Evolutionary conservation across 1,140 invertebrate genomes (phyloP).

Genomic region (Pachypsylla venusta): DNA sequence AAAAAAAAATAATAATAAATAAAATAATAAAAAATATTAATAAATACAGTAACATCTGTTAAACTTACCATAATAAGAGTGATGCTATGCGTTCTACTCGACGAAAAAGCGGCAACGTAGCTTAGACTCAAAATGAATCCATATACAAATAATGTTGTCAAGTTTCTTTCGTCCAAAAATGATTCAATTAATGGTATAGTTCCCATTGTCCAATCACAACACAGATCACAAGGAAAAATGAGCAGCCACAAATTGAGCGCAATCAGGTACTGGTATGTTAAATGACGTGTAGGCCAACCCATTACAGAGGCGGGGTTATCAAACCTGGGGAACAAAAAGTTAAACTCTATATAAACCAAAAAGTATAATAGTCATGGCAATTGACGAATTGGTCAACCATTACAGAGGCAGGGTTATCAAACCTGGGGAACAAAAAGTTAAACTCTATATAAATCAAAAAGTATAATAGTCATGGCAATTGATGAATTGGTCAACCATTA

Average conservation of each 20-base stretch:
- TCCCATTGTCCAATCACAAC: constrained; percentile 98
- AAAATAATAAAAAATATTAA: constrained; percentile 1
- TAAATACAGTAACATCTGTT: too few relatives aligned
- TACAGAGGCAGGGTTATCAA: constrained; percentile 84
- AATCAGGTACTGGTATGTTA: constrained; percentile 87
- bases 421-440: too few relatives aligned
- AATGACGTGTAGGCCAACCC: constrained; percentile 58
- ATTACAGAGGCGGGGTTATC: too few relatives aligned
- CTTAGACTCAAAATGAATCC: constrained; percentile 42
- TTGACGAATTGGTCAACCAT: constrained; percentile 61
- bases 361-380: too few relatives aligned
- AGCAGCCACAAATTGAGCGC: constrained; percentile 82
- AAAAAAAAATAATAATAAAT: background rate
- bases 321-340: too few relatives aligned
- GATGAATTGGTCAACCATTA: too few relatives aligned
- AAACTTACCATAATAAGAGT: constrained; percentile 61
- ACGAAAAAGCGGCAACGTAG: constrained; percentile 45
- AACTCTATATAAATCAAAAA: too few relatives aligned
- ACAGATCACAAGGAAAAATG: constrained; percentile 73
- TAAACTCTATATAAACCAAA: too few relatives aligned
- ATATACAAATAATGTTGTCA: constrained; percentile 65
- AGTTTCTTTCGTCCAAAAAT: constrained; percentile 64
- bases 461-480: too few relatives aligned
- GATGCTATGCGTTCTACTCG: constrained; percentile 49
- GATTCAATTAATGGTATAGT: constrained; percentile 75